Base-by-base conservation (phyloP, 2,888 invertebrate genomes). In the Papilio gigon region DNA sequence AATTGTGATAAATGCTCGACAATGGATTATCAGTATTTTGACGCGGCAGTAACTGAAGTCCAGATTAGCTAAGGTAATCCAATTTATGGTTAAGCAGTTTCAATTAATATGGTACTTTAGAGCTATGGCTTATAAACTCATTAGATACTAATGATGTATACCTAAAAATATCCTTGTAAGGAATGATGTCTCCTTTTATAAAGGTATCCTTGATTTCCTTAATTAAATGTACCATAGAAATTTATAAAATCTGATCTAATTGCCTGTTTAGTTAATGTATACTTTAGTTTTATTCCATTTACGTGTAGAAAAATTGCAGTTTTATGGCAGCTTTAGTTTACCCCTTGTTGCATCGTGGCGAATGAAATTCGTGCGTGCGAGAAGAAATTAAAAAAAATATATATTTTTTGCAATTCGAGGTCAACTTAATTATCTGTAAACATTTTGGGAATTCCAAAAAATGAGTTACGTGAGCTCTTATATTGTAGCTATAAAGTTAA, bases 1-100 rank as follows among this genome's bases (percentile, higher is more conserved):
- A 33, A 25, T 58, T 17, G 12, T 40, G 12, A 20, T 20, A 44
- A 62, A 20, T 30, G 3, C 20, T 47, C 12, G 30, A 47, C 8
- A 44, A 62, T 27, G 44, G 30, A 62, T 60, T 25, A 60, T n/a
- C n/a, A 60, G 9, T 25, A 47, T 22, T 47, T 25, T 25, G 12
- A 47, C 47, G 25, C 47, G 25, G 11, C 12, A 42, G 17, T 37
- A 47, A 47, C 9, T 9, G 14, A 5, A 61, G 17, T 61, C 27
- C 61, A 33, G 44, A 47, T 67, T 59, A 65, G 37, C 53, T 67
- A 62, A 33, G 37, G 42, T 42, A 17, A 42, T 42, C 42, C 42
- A 42, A 42, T 42, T 17, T 17, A 8, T 42, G 5, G 42, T n/a
- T 42, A 42, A 42, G 5, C 17, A 6, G 17, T 17, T 42, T 17